Percentiles rank a stretch among this genome's conserved stretches.
Evolutionary conservation across 2,888 invertebrate species (phyloP).

Genomic region (Aphidius colemani): DNA sequence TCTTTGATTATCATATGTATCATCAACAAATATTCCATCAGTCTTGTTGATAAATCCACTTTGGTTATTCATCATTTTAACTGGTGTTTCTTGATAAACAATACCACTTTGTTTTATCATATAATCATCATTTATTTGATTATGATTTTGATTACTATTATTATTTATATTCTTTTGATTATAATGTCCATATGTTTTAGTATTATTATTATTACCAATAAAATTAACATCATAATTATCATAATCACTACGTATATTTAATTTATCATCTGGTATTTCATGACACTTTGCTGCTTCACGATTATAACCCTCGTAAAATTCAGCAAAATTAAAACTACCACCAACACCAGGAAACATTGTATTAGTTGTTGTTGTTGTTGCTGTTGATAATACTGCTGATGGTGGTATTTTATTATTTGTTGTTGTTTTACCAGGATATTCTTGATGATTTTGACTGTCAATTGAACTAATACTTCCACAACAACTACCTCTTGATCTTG

Average conservation of each 20-base stretch:
- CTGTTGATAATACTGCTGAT: constrained; percentile 6
- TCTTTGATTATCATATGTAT: constrained; percentile 6
- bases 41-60: constrained; percentile 6
- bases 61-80: constrained; percentile 8
- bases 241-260: not conserved
- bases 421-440: constrained; percentile 38
- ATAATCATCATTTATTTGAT: constrained; percentile 6
- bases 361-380: constrained; percentile 26
- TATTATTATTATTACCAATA: not conserved
- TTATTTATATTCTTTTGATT: constrained; percentile 13
- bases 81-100: constrained; percentile 8
- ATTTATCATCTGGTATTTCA: constrained; percentile 6
- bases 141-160: not conserved
- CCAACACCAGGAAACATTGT: constrained; percentile 24
- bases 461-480: constrained; percentile 52
- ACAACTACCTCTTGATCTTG: constrained; percentile 52
- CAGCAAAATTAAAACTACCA: constrained; percentile 43
- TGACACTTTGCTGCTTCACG: constrained; percentile 41
- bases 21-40: constrained; percentile 2
- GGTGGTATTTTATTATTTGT: constrained; percentile 18
- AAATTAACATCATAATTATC: not conserved
- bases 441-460: constrained; percentile 48
- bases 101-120: not conserved
- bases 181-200: constrained; percentile 5
- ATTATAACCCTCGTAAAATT: constrained; percentile 51